These are phyloP conservation scores for Rhabdornis inornatus DNA, from an alignment of 2,113 vertebrate species.

Conservation along the genomic window DNA sequence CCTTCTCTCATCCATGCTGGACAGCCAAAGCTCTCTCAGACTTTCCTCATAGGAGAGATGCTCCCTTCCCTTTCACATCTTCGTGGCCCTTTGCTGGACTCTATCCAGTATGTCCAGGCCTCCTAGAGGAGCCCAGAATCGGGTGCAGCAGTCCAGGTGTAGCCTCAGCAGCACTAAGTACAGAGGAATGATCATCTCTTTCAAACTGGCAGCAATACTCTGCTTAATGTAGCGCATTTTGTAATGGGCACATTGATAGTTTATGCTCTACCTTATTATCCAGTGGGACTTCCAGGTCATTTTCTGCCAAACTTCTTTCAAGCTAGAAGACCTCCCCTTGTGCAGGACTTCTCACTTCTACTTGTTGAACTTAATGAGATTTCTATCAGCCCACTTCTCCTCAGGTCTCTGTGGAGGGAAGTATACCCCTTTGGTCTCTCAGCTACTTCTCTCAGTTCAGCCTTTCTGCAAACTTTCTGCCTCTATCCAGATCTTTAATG, in stretches of 20 bases:
- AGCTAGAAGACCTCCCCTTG: background rate
- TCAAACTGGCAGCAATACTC: background rate
- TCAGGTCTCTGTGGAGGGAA: background rate
- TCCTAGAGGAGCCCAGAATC: background rate
- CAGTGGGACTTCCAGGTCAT: background rate
- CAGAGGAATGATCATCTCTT: background rate
- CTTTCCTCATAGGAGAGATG: background rate
- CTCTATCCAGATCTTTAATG: background rate
- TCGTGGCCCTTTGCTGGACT: rapidly evolving
- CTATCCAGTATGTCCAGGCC: background rate
- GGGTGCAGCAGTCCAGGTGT: too few relatives aligned
- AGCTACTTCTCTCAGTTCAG: background rate
- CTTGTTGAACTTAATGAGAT: background rate
- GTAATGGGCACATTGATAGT: background rate
- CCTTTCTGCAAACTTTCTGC: background rate
- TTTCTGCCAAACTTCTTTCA: background rate
- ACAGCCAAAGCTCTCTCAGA: background rate
- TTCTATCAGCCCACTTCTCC: background rate
- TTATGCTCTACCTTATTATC: background rate
- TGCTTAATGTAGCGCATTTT: background rate
- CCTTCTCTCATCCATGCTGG: background rate
- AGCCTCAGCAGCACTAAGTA: background rate
- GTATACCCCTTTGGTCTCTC: background rate
- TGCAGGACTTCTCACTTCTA: background rate
- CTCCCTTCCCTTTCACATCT: background rate